These are phyloP conservation scores for Ephialtes manifestator DNA, from an alignment of 2,888 invertebrate species.

Conservation along the genomic window DNA sequence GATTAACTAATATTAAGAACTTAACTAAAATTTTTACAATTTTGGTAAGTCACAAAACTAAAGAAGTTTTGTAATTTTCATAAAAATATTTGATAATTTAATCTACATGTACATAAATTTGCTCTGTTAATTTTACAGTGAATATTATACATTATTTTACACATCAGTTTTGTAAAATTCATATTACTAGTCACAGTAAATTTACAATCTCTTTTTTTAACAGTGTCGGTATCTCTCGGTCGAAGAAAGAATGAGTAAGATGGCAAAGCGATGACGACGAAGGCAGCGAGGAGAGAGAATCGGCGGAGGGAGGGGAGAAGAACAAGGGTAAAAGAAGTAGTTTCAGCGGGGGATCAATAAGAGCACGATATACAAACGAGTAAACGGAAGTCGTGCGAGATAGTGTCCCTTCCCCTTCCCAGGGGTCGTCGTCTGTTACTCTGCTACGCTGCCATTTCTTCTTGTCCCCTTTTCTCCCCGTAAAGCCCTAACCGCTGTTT, in stretches of 20 bases:
- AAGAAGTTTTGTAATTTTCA: too few species aligned
- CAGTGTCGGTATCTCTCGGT: conserved; percentile 19
- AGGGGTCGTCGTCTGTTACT: conserved; percentile 28
- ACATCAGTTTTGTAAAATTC: too few species aligned
- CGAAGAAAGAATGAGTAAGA: conserved; percentile 35
- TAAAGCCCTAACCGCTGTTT: conserved; percentile 40
- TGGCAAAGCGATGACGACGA: conserved; percentile 16
- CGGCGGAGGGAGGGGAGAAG: conserved; percentile 30
- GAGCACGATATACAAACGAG: conserved; percentile 81
- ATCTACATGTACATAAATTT: too few species aligned
- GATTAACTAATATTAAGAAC: too few species aligned
- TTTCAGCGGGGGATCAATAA: conserved; percentile 80
- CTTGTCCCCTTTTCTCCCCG: conserved; percentile 43
- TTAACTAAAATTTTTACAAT: too few species aligned
- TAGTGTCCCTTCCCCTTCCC: conserved; percentile 75
- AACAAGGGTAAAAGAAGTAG: conserved; percentile 60
- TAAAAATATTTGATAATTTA: too few species aligned
- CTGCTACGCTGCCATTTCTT: conserved; percentile 66
- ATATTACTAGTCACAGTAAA: too few species aligned
- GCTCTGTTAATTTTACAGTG: too few species aligned
- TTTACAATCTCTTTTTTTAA: too few species aligned
- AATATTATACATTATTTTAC: too few species aligned
- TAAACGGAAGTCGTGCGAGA: conserved; percentile 81
- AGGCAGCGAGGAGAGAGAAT: not conserved
- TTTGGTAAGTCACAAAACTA: too few species aligned